phyloP scores from a whole-genome alignment of 2,113 vertebrate species.

The Pseudorhombus dupliciocellatus region DNA sequence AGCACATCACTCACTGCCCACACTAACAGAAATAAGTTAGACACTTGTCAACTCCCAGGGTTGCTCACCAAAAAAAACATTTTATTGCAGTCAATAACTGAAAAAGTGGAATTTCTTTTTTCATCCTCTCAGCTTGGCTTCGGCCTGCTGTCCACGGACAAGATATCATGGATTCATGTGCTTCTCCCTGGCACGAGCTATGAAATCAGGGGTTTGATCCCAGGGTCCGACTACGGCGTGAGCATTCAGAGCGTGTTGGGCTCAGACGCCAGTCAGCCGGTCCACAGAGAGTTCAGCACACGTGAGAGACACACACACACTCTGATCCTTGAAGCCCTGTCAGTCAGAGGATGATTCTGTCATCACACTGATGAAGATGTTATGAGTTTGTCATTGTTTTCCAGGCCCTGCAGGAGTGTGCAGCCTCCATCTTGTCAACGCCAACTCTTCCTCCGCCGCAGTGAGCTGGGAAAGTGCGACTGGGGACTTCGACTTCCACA shows the following conservation, averaged over 20 bases:
- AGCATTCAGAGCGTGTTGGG: constrained; percentile 82
- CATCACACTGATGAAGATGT: neutral
- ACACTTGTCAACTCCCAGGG: neutral
- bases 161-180: constrained; percentile 59
- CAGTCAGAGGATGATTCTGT: neutral
- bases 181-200: constrained; percentile 65
- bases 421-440: constrained; percentile 73
- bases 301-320: constrained; percentile 76
- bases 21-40: neutral
- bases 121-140: constrained; percentile 78
- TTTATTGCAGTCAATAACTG: neutral
- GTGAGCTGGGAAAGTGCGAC: constrained; percentile 81
- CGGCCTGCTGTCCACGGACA: constrained; percentile 51
- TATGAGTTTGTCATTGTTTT: constrained; percentile 1
- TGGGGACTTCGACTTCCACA: constrained; percentile 85
- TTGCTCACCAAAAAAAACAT: neutral
- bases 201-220: constrained; percentile 80
- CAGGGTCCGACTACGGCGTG: constrained; percentile 85
- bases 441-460: constrained; percentile 80
- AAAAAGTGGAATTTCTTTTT: neutral
- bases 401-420: constrained; percentile 84
- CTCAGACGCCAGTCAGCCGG: constrained; percentile 72
- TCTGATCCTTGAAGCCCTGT: neutral
- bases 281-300: constrained; percentile 79
- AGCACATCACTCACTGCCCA: constrained; percentile 36